Evolutionary conservation across 2,888 invertebrate genomes (phyloP).

Genomic region (Mycalesis mineus): DNA sequence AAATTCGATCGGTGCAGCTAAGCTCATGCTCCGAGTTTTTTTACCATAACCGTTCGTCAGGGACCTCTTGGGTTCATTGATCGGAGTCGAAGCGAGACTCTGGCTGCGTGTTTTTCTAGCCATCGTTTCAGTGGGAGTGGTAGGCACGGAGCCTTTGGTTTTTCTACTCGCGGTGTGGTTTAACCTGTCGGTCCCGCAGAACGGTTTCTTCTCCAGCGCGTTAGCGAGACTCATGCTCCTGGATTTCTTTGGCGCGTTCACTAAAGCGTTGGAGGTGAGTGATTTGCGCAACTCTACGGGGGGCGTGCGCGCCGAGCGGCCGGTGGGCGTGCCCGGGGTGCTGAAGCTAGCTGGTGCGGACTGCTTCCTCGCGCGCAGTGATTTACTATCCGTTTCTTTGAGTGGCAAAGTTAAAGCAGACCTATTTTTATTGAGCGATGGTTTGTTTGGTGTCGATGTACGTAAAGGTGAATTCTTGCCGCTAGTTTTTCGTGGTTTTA

Average conservation of each 20-base stretch:
- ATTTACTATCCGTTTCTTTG: conserved; percentile 27
- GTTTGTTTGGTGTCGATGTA: conserved; percentile 52
- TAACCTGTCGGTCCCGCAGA: conserved; percentile 57
- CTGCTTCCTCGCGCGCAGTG: conserved; percentile 51
- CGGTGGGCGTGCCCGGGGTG: conserved; percentile 54
- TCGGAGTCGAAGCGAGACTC: conserved; percentile 62
- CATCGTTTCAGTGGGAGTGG: conserved; percentile 40
- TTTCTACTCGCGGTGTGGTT: conserved; percentile 43
- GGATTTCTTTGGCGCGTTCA: conserved; percentile 61
- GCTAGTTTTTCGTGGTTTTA: conserved; percentile 30
- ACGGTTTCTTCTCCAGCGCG: conserved; percentile 44
- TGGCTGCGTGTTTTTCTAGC: conserved; percentile 55
- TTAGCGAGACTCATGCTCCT: conserved; percentile 64
- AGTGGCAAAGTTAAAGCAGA: conserved; percentile 57
- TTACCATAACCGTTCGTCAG: conserved; percentile 48
- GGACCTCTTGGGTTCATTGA: conserved; percentile 49
- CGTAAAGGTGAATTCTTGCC: conserved; percentile 45
- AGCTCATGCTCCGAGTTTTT: conserved; percentile 67
- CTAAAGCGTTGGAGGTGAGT: conserved; percentile 47
- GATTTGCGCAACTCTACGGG: conserved; percentile 53
- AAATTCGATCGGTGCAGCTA: conserved; percentile 49
- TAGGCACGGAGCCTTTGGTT: conserved; percentile 45
- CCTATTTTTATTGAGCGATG: conserved; percentile 32
- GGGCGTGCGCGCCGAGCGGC: conserved; percentile 51
- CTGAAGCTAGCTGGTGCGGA: conserved; percentile 56